phyloP scores from a whole-genome alignment of 2,113 vertebrate genomes.

The Aphelocoma coerulescens region DNA sequence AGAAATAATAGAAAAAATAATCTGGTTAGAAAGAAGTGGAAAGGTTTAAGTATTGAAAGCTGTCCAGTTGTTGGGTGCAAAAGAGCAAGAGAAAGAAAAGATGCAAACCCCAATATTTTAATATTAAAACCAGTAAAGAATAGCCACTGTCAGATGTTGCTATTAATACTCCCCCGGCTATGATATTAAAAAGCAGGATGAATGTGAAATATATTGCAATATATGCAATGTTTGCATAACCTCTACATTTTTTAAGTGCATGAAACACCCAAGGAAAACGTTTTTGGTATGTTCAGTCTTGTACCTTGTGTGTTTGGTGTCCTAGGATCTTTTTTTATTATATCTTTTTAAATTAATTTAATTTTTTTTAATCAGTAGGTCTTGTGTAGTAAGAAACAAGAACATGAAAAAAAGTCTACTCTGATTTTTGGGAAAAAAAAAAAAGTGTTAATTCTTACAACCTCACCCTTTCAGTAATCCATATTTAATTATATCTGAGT shows the following conservation, averaged over 20 bases:
- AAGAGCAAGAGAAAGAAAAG: neutral
- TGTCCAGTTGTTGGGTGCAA: neutral
- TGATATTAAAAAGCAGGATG: neutral
- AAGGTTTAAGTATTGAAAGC: neutral
- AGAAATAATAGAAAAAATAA: neutral
- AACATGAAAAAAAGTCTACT: neutral
- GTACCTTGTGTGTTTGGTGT: neutral
- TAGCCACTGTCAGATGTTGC: neutral
- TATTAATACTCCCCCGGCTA: neutral
- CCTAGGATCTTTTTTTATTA: neutral
- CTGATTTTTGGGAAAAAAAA: neutral
- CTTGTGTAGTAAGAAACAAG: neutral
- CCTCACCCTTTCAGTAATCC: neutral
- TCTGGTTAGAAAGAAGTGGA: neutral
- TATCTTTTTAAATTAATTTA: neutral
- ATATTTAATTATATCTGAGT: neutral
- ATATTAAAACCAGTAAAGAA: neutral
- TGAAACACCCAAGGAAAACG: neutral
- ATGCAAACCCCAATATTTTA: neutral
- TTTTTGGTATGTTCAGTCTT: neutral
- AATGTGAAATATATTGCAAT: neutral
- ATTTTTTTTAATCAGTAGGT: neutral
- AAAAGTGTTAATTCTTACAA: neutral
- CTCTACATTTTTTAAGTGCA: neutral
- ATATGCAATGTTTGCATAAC: neutral